Evolutionary conservation across 92 coral and sea anemone genomes (phyloP).

Genomic region (Virgularia gustaviana): DNA sequence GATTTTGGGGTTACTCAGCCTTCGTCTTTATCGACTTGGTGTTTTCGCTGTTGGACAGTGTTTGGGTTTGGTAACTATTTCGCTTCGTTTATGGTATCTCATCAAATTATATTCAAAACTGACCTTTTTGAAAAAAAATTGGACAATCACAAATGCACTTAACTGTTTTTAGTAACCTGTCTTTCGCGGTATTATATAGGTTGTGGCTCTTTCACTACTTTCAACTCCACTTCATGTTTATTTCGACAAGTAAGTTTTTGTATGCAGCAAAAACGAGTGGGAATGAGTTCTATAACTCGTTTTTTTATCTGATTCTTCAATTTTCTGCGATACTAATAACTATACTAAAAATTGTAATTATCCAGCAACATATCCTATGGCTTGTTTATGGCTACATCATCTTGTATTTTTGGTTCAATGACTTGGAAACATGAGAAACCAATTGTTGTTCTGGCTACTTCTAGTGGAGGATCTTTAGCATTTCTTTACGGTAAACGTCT

Average conservation of each 20-base stretch:
- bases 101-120: neutral
- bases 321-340: no score
- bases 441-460: conserved; percentile 69
- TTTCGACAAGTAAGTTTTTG: conserved; percentile 68
- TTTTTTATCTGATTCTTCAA: no score
- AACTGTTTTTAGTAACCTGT: no score
- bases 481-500: conserved; percentile 68
- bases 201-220: conserved; percentile 72
- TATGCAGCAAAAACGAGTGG: neutral
- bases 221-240: conserved; percentile 80
- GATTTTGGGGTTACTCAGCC: conserved; percentile 76
- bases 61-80: conserved; percentile 76
- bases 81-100: neutral
- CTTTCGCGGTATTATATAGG: no score
- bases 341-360: neutral
- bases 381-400: conserved; percentile 72
- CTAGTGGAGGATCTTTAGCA: conserved; percentile 78
- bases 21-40: conserved; percentile 80
- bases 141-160: no score
- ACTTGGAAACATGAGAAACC: conserved; percentile 92
- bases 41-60: conserved; percentile 91
- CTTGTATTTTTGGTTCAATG: conserved; percentile 74
- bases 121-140: neutral
- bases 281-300: neutral
- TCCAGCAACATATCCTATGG: conserved; percentile 74